Evolutionary conservation across 2,113 vertebrate genomes (phyloP).

Genomic region (Odontophorus gujanensis): DNA sequence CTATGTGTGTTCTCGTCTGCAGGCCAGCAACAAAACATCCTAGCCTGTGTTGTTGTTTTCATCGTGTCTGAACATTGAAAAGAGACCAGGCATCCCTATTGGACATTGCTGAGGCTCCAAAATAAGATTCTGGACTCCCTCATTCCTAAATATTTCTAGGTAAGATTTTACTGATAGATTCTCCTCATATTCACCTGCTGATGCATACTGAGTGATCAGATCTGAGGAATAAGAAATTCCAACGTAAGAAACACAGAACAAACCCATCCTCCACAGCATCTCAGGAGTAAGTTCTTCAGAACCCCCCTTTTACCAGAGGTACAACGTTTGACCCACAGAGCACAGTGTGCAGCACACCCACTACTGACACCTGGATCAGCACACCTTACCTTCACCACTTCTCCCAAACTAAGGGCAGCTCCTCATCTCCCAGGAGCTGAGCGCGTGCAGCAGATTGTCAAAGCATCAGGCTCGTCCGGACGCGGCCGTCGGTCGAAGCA

Average conservation of each 20-base stretch:
- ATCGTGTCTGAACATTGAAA: not conserved
- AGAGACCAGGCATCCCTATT: not conserved
- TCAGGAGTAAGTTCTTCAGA: not conserved
- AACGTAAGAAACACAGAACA: not conserved
- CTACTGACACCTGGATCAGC: not conserved
- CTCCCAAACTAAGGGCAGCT: not conserved
- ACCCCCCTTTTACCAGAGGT: not conserved
- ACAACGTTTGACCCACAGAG: not conserved
- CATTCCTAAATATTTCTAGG: not conserved
- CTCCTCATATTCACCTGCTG: slow-evolving; percentile 16
- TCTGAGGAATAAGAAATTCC: not conserved
- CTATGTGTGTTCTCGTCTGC: not conserved
- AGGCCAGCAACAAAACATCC: not conserved
- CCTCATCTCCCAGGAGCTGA: not conserved
- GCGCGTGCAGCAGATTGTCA: slow-evolving; percentile 49
- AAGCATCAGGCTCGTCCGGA: slow-evolving; percentile 20
- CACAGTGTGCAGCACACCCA: not conserved
- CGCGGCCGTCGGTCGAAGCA: not conserved
- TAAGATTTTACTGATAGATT: not conserved
- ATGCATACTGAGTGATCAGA: not conserved
- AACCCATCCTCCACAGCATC: not conserved
- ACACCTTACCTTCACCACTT: not conserved
- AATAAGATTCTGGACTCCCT: not conserved
- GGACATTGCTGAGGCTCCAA: not conserved
- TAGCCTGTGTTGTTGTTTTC: not conserved